These are phyloP conservation scores for Phortica okadai DNA, from an alignment of 2,888 invertebrate species.

Conservation along the genomic window DNA sequence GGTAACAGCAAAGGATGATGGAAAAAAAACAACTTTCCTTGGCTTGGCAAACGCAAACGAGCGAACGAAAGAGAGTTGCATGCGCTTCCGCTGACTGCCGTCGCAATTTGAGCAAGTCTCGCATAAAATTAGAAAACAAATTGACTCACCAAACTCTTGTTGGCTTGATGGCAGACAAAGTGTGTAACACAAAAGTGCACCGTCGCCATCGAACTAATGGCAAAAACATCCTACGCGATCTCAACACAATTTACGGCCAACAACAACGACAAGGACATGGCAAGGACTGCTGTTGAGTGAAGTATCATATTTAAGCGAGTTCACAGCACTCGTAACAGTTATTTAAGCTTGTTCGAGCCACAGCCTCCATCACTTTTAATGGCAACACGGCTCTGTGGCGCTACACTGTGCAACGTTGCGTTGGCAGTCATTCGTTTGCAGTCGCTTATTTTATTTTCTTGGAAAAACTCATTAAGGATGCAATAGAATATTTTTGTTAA, in stretches of 20 bases:
- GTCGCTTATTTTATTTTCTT: background rate
- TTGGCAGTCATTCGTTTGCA: background rate
- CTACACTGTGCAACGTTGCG: background rate
- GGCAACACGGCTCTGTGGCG: background rate
- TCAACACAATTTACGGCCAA: slow-evolving; percentile 28
- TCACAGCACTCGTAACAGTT: background rate
- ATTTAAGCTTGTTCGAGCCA: background rate
- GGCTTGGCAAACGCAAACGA: background rate
- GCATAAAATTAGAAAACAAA: slow-evolving; percentile 23
- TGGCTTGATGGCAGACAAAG: background rate
- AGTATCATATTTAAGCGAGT: background rate
- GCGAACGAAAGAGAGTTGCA: background rate
- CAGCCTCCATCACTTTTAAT: background rate
- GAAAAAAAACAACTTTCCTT: background rate
- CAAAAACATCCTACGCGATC: background rate
- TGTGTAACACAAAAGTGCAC: background rate
- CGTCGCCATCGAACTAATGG: background rate
- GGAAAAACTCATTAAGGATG: background rate
- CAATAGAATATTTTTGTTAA: background rate
- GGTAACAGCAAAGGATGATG: background rate
- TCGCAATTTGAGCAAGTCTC: background rate
- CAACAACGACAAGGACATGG: slow-evolving; percentile 4
- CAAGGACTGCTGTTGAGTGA: background rate
- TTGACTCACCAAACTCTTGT: background rate
- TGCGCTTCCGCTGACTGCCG: background rate